phyloP scores from a whole-genome alignment of 2,888 invertebrate species.

The Synergus japonicus region DNA sequence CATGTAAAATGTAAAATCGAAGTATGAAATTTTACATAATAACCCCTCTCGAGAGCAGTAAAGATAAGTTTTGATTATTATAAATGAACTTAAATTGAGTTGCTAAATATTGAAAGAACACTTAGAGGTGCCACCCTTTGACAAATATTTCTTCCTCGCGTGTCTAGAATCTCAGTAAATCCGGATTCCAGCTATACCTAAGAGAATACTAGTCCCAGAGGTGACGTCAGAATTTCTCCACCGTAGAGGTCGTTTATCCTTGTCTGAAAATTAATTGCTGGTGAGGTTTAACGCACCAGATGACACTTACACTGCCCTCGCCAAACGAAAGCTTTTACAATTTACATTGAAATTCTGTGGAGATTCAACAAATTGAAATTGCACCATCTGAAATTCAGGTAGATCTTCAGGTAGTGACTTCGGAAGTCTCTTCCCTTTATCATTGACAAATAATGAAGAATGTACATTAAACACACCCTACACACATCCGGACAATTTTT shows the following conservation, averaged over 20 bases:
- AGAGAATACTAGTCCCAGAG: not conserved
- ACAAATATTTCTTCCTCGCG: not conserved
- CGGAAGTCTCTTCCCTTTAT: too few relatives aligned
- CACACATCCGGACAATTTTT: too few relatives aligned
- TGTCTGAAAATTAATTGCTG: conserved; percentile 32
- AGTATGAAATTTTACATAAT: too few relatives aligned
- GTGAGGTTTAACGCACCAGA: conserved; percentile 35
- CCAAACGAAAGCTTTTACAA: conserved; percentile 28
- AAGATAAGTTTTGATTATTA: too few relatives aligned
- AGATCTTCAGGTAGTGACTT: too few relatives aligned
- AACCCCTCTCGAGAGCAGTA: too few relatives aligned
- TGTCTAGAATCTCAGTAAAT: not conserved
- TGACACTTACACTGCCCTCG: conserved; percentile 10
- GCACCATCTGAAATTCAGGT: not conserved
- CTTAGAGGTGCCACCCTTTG: not conserved
- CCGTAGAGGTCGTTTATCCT: conserved; percentile 28
- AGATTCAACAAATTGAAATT: conserved; percentile 27
- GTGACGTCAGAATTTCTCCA: conserved; percentile 22
- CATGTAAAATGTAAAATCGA: too few relatives aligned
- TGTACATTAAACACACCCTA: too few relatives aligned
- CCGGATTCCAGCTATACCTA: conserved; percentile 10
- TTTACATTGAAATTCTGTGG: conserved; percentile 30
- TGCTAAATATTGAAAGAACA: too few relatives aligned
- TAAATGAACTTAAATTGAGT: too few relatives aligned
- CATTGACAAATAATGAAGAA: too few relatives aligned